phyloP scores from a whole-genome alignment of 2,888 invertebrate genomes.

The Odiellus spinosus region DNA sequence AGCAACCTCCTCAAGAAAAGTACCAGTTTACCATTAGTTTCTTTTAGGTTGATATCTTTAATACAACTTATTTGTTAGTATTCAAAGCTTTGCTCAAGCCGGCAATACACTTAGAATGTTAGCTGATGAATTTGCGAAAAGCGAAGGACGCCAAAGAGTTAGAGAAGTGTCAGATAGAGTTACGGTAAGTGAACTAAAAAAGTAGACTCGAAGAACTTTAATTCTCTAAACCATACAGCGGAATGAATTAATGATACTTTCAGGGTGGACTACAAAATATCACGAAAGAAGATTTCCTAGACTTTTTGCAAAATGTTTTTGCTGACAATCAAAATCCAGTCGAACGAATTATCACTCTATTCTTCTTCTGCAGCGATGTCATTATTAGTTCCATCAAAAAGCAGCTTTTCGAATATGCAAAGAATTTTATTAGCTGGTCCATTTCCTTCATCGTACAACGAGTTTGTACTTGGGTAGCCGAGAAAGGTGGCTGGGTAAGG shows the following conservation, averaged over 20 bases:
- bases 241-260: neutral
- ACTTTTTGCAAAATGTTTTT: slow-evolving; percentile 24
- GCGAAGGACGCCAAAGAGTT: slow-evolving; percentile 23
- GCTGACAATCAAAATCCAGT: slow-evolving; percentile 21
- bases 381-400: slow-evolving; percentile 23
- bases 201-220: no score
- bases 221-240: no score
- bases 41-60: no score
- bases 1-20: no score
- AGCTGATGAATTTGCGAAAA: slow-evolving; percentile 26
- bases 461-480: slow-evolving; percentile 25
- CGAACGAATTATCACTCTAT: slow-evolving; percentile 26
- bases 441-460: slow-evolving; percentile 23
- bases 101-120: slow-evolving; percentile 17
- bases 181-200: no score
- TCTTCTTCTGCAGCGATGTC: slow-evolving; percentile 29
- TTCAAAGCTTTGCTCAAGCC: neutral
- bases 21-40: no score
- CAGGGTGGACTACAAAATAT: slow-evolving; percentile 18
- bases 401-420: slow-evolving; percentile 11
- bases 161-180: slow-evolving; percentile 22
- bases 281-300: slow-evolving; percentile 22
- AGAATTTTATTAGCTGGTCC: slow-evolving; percentile 24
- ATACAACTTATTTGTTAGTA: no score
- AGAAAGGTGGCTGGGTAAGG: slow-evolving; percentile 28